Percentiles rank a stretch among this genome's conserved stretches.
Conservation (phyloP, 2,797 vertebrate genomes). For the Molossus molossus region DNA sequence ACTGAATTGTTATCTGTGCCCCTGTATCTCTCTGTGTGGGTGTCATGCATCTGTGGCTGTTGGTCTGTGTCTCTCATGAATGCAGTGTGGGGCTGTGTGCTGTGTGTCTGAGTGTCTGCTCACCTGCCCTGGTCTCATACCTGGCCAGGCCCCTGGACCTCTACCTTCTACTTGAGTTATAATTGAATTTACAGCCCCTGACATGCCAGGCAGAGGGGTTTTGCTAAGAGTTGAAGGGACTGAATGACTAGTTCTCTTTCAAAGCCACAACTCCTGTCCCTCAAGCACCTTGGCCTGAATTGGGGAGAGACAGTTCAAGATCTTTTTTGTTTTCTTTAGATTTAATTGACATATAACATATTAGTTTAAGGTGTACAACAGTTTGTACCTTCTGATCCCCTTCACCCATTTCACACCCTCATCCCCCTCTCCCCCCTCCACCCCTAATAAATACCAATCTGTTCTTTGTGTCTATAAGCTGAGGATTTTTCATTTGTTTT, state of each 20-base stretch:
- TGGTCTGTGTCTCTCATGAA: background rate
- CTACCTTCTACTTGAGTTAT: background rate
- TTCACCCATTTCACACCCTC: background rate
- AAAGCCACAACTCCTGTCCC: background rate
- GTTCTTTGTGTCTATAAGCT: background rate
- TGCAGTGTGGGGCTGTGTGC: background rate
- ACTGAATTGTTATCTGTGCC: background rate
- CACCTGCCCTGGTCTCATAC: background rate
- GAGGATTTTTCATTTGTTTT: background rate
- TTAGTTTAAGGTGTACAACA: background rate
- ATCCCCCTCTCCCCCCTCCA: background rate
- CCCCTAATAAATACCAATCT: background rate
- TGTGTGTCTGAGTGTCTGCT: background rate
- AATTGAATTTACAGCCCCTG: background rate
- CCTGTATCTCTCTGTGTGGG: background rate
- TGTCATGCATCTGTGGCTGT: no score
- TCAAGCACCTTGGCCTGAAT: background rate
- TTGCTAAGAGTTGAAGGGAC: background rate
- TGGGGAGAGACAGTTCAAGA: background rate
- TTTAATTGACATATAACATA: background rate
- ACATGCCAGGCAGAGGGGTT: background rate
- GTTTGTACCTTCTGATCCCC: background rate
- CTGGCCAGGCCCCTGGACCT: background rate
- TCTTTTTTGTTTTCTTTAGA: background rate
- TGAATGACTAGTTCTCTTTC: background rate